Evolutionary conservation across 2,113 vertebrate genomes (phyloP), one percentile per base, ranked within the genome.

Genomic region (Ictalurus punctatus): DNA sequence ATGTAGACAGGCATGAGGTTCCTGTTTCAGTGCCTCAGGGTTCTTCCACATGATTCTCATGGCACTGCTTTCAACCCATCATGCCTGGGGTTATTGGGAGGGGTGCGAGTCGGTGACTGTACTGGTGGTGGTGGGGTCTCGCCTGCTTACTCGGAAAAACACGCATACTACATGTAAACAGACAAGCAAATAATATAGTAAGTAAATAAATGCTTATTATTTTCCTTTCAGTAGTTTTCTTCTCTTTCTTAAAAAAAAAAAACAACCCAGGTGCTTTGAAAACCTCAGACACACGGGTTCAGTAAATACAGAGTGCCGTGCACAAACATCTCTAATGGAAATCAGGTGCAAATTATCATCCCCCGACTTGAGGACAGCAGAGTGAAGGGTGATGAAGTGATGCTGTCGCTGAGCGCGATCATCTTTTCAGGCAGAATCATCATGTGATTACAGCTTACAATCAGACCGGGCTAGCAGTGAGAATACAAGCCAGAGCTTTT

Each of bases 251-350:
- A 8, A 12, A 1, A 73, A 73, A 19, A 12, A 1, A 21, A 73
- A 37, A 48, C 0, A 48, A 48, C 73, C 40, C 25, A 48, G 37
- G 5, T 30, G 27, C 27, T 3, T 80, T n/a, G 27, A 30, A 56
- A 80, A 30, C 27, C 0, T 5, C 78, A 82, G 65, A 71, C 56
- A 88, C 73, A 56, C 65, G 76, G 40, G 83, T 85, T 90, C 65
- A 84, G 86, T 86, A 89, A 92, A 90, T 89, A 78, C 61, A 56
- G 67, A 85, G 86, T 90, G 89, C 87, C 83, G 88, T 88, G 74
- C 67, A 91, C 86, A 90, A 89, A 87, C 85, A 86, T 69, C 84
- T 54, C 87, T 86, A 87, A 91, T 91, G 84, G 92, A 91, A 92
- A 89, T 92, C 78, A 91, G 82, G 86, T 90, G 90, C 69, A 92